Evolutionary conservation across 2,797 vertebrate species (phyloP), one percentile per base, ranked within the genome.

Genomic region (Nothura maculosa): DNA sequence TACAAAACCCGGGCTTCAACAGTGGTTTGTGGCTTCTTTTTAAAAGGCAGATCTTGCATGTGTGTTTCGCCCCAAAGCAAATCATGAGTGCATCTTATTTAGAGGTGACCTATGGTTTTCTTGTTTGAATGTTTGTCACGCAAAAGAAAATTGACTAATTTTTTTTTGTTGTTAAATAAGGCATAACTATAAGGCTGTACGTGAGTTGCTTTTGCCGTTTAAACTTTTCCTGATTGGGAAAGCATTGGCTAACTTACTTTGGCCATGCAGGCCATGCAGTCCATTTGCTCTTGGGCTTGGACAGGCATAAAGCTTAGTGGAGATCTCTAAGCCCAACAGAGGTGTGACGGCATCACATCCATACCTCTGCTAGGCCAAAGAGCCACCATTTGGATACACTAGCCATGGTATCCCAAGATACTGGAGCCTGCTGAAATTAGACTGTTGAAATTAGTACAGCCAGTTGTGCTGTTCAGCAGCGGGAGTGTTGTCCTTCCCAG

Each of bases 281-380:
- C 47, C 6, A 0, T 38, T 20, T 32, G 27, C 43, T 40, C 43
- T 58, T 0, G 2, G 36, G 7, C 58, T 15, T 47, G 81, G 40
- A 4, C 0, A 13, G 74, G 30, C 0, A 2, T 45, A 36, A 34
- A 81, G 69, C 48, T 78, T 62, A 3, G 64, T 12, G 57, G 38
- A 34, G 54, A n/a, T 40, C 58, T 67, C 40, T n/a, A 27, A 27
- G 32, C 4, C 12, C 50, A 0, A 1, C 1, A 21, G 14, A 52
- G 52, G 36, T 54, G 42, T 14, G 42, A 13, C 40, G 2, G 40
- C 14, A 79, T n/a, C 21, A 43, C 0, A 0, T 21, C 61, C 75
- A 0, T 10, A 40, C 11, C 83, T 36, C 38, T 12, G 1, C 40
- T 6, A 10, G 38, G 32, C 13, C 19, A 28, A 1, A 40, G 12